Percentiles rank a stretch among this genome's conserved stretches.
phyloP scores from a whole-genome alignment of 1,140 invertebrate species.

The Drosophila kanapiae region DNA sequence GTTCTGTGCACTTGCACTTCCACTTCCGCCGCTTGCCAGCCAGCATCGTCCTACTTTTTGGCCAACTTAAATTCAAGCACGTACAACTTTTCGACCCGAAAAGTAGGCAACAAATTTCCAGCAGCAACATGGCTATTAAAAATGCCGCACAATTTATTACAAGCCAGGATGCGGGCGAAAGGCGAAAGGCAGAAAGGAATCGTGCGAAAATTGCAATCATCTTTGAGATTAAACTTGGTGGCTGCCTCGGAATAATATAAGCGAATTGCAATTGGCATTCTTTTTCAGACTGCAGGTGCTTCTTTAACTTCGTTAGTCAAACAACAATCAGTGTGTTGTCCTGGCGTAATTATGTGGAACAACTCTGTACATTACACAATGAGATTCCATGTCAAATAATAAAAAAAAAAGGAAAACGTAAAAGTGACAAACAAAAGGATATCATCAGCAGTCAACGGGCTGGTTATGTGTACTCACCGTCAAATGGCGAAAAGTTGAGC shows the following conservation, averaged over 20 bases:
- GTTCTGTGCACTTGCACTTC: conserved; percentile 55
- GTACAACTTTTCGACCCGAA: conserved; percentile 61
- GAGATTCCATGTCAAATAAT: conserved; percentile 9
- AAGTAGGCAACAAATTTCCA: conserved; percentile 55
- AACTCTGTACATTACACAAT: conserved; percentile 11
- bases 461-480: conserved; percentile 82
- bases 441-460: conserved; percentile 10
- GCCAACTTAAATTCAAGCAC: conserved; percentile 76
- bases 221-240: conserved; percentile 41
- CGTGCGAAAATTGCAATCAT: conserved; percentile 48
- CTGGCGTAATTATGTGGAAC: conserved; percentile 7
- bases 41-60: conserved; percentile 1
- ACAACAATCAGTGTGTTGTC: conserved; percentile 2
- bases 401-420: background rate
- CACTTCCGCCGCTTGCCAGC: conserved; percentile 35
- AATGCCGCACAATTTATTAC: conserved; percentile 78
- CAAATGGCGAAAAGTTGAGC: conserved; percentile 91
- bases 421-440: conserved; percentile 9
- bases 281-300: background rate
- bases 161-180: conserved; percentile 26
- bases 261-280: conserved; percentile 8
- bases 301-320: conserved; percentile 8
- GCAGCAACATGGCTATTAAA: conserved; percentile 63
- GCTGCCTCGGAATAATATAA: conserved; percentile 13
- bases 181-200: conserved; percentile 31